These are phyloP conservation scores for Drosophila watanabei DNA, from an alignment of 1,140 invertebrate genomes.

Conservation along the genomic window DNA sequence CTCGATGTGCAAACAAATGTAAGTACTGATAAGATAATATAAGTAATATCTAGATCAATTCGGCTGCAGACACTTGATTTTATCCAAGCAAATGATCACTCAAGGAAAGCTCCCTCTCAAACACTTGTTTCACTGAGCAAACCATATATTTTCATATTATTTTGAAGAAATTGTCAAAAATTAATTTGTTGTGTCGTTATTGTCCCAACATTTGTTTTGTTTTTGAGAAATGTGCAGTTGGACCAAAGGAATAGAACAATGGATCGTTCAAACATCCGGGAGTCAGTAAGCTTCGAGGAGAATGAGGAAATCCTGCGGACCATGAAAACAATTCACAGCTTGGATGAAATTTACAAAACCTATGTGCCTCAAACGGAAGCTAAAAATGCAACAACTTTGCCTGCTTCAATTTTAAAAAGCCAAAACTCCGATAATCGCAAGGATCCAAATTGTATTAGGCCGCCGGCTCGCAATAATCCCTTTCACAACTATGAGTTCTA, in stretches of 20 bases:
- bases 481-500: too few species aligned
- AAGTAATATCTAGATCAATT: not conserved
- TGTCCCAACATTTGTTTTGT: slow-evolving; percentile 4
- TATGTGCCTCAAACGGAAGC: not conserved
- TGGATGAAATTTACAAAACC: slow-evolving; percentile 35
- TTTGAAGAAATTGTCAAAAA: slow-evolving; percentile 12
- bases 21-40: not conserved
- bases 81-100: not conserved
- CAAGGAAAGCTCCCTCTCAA: not conserved
- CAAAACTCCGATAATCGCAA: not conserved
- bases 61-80: not conserved
- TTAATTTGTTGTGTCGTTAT: not conserved
- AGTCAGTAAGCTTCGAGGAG: slow-evolving; percentile 4
- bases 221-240: not conserved
- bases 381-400: not conserved
- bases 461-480: not conserved
- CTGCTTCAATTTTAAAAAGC: not conserved
- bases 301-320: slow-evolving; percentile 4
- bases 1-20: too few species aligned
- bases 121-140: not conserved
- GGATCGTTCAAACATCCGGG: slow-evolving; percentile 3
- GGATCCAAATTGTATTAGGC: not conserved
- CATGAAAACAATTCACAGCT: slow-evolving; percentile 21
- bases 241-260: not conserved
- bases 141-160: not conserved